Percentiles rank a stretch among this genome's conserved stretches.
phyloP scores from a whole-genome alignment of 2,888 invertebrate species.

The Chironomus tentans region DNA sequence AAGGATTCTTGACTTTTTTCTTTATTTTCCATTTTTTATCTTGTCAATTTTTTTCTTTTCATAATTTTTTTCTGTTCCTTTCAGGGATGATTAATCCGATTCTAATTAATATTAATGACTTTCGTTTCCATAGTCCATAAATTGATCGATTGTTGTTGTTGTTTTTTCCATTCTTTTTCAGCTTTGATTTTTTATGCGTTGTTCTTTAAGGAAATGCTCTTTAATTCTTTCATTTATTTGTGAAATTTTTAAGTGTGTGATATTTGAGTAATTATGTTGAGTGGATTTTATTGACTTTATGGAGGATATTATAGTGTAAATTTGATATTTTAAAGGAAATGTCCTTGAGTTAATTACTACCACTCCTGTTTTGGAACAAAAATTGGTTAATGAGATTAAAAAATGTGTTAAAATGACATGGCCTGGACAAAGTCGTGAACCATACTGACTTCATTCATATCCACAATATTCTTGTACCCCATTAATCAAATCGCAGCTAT shows the following conservation, averaged over 20 bases:
- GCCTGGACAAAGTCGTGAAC: too few species aligned
- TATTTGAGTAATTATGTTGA: neutral
- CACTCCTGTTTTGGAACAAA: too few species aligned
- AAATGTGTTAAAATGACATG: too few species aligned
- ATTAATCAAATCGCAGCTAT: too few species aligned
- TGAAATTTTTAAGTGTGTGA: neutral
- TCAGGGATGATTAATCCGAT: slow-evolving; percentile 19
- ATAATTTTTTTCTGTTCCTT: neutral
- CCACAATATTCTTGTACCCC: too few species aligned
- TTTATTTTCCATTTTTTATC: slow-evolving; percentile 9
- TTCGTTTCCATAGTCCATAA: neutral
- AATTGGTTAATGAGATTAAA: too few species aligned
- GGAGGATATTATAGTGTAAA: too few species aligned
- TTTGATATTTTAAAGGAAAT: too few species aligned
- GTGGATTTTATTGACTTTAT: neutral
- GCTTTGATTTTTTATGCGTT: too few species aligned
- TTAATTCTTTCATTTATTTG: neutral
- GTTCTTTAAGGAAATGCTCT: too few species aligned
- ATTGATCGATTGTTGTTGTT: slow-evolving; percentile 4
- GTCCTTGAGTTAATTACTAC: too few species aligned
- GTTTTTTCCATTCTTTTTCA: neutral
- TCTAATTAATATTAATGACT: slow-evolving; percentile 25
- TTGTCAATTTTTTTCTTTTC: slow-evolving; percentile 17
- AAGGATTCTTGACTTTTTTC: neutral
- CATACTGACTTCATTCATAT: too few species aligned